Conservation (phyloP, 35 echinoderm and acorn worm species). For the Lytechinus pictus region DNA sequence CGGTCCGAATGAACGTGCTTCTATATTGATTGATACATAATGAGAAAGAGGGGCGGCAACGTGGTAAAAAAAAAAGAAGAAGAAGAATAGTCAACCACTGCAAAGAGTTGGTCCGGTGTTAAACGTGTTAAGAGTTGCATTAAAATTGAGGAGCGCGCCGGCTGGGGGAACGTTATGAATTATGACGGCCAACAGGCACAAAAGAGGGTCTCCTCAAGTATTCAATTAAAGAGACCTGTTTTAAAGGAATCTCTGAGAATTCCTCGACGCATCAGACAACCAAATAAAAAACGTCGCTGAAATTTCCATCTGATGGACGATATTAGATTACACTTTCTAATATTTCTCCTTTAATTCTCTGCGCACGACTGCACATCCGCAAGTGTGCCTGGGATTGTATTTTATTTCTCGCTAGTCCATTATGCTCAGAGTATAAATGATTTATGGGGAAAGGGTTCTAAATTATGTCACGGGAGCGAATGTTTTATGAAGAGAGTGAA, state of each 20-base stretch:
- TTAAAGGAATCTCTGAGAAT: slow-evolving; percentile 5
- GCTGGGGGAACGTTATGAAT: not conserved
- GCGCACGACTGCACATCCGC: not conserved
- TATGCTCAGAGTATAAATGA: no score
- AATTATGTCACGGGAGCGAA: no score
- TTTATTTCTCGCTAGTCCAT: not conserved
- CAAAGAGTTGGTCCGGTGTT: not conserved
- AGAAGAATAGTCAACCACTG: not conserved
- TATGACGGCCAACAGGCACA: not conserved
- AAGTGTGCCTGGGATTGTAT: not conserved
- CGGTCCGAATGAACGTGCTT: not conserved
- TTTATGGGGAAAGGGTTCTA: no score
- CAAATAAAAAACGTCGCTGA: not conserved
- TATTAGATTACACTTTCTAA: slow-evolving; percentile 12
- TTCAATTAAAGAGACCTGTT: not conserved
- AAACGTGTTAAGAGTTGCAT: slow-evolving; percentile 2
- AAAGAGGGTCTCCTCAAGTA: not conserved
- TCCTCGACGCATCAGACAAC: not conserved
- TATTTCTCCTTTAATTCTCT: not conserved
- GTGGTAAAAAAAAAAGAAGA: no score
- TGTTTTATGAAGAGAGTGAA: no score
- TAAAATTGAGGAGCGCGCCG: not conserved
- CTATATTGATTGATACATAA: not conserved
- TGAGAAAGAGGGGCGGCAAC: not conserved
- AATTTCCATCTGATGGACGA: not conserved